Evolutionary conservation across 2,797 vertebrate species (phyloP).

Genomic region (Scyliorhinus canicula): DNA sequence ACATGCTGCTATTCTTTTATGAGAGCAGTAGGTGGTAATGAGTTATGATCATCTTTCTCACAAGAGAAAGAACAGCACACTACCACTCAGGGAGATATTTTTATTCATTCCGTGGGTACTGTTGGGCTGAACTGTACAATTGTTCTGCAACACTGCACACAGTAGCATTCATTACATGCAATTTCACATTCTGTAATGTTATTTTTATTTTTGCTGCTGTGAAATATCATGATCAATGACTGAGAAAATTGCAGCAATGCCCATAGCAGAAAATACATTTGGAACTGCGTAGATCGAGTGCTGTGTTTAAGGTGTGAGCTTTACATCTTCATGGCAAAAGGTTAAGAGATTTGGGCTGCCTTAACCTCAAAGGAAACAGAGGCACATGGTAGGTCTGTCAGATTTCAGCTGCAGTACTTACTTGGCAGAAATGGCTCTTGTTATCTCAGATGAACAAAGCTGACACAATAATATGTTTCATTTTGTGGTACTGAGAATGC

Average conservation of each 20-base stretch:
- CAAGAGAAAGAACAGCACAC: conserved; percentile 10
- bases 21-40: conserved; percentile 20
- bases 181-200: conserved; percentile 27
- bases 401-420: not conserved
- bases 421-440: conserved; percentile 17
- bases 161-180: conserved; percentile 28
- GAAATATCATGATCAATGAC: conserved; percentile 29
- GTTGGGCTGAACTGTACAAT: conserved; percentile 25
- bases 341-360: conserved; percentile 7
- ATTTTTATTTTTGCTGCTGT: conserved; percentile 34
- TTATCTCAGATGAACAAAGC: conserved; percentile 33
- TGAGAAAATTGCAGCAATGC: conserved; percentile 34
- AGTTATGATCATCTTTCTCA: conserved; percentile 30
- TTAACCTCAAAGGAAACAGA: not conserved
- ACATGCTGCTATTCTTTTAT: conserved; percentile 16
- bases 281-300: conserved; percentile 9
- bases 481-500: not conserved
- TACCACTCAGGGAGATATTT: conserved; percentile 28
- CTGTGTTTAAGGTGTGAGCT: conserved; percentile 24
- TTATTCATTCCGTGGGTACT: conserved; percentile 22
- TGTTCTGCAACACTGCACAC: conserved; percentile 28
- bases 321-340: conserved; percentile 21
- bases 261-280: conserved; percentile 32
- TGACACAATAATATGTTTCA: not conserved
- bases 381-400: conserved; percentile 16